Conservation (phyloP, 2,113 vertebrate genomes). For the Daboia siamensis region DNA sequence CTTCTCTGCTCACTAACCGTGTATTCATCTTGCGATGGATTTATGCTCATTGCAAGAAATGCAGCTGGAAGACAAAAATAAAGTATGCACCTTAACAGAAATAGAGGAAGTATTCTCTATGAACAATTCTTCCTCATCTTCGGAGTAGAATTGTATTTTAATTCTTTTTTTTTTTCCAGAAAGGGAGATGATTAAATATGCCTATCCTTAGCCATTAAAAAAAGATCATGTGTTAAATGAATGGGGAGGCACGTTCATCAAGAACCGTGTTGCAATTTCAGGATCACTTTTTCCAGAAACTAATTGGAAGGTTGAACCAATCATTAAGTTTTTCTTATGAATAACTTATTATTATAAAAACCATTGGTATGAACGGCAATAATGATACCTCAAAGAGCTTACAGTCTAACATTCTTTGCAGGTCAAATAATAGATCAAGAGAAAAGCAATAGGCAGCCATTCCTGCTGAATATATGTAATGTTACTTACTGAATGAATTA, state of each 20-base stretch:
- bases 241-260: background rate
- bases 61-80: background rate
- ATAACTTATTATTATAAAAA: background rate
- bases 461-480: background rate
- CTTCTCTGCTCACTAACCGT: fast-evolving
- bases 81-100: background rate
- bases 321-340: background rate
- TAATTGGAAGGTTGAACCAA: background rate
- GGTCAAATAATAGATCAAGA: background rate
- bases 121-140: background rate
- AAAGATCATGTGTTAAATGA: background rate
- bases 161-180: background rate
- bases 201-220: background rate
- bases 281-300: background rate
- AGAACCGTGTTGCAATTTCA: background rate
- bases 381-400: background rate
- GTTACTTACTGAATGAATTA: background rate
- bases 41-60: background rate
- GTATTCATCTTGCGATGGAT: background rate
- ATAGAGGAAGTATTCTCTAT: too few relatives aligned
- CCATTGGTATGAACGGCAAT: background rate
- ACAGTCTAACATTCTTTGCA: background rate
- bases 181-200: background rate
- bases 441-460: background rate
- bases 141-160: background rate